These are phyloP conservation scores for Plectrocnemia conspersa DNA, from an alignment of 1,140 invertebrate genomes.

Conservation along the genomic window DNA sequence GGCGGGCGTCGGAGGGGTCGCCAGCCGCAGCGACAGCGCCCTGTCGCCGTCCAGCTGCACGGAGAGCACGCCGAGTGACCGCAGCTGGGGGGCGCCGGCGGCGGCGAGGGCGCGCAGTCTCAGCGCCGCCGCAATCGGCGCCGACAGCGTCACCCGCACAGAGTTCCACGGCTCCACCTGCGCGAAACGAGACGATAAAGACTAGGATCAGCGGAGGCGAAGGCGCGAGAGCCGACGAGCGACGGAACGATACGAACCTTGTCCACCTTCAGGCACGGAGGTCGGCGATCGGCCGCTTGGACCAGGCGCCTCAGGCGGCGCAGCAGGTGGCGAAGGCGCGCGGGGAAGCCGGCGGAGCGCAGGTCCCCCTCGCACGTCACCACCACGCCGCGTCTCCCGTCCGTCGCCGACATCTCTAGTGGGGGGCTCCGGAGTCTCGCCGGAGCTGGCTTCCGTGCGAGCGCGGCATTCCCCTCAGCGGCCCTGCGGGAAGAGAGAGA, in stretches of 20 bases:
- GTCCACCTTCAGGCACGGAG: constrained; percentile 49
- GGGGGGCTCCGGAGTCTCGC: neutral
- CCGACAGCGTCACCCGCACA: constrained; percentile 93
- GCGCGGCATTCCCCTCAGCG: neutral
- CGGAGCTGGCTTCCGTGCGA: neutral
- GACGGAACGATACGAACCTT: constrained; percentile 38
- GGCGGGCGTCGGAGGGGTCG: constrained; percentile 40
- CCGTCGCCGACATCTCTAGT: constrained; percentile 36
- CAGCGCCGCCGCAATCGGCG: constrained; percentile 89
- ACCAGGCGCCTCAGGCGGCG: constrained; percentile 46
- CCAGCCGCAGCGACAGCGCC: constrained; percentile 86
- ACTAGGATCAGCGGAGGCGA: neutral
- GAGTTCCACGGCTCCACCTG: constrained; percentile 98
- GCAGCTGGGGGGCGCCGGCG: constrained; percentile 79
- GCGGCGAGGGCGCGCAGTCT: constrained; percentile 84
- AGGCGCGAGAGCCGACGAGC: neutral
- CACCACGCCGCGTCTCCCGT: constrained; percentile 40
- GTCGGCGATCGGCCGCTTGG: constrained; percentile 42
- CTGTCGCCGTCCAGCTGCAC: constrained; percentile 95
- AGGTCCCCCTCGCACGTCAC: constrained; percentile 52
- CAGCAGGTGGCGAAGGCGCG: constrained; percentile 47
- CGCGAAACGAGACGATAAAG: neutral
- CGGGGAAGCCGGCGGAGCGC: constrained; percentile 47
- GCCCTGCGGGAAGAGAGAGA: neutral
- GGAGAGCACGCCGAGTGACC: constrained; percentile 87